Conservation (phyloP, 2,113 vertebrate species). For the Zosterops hypoxanthus region DNA sequence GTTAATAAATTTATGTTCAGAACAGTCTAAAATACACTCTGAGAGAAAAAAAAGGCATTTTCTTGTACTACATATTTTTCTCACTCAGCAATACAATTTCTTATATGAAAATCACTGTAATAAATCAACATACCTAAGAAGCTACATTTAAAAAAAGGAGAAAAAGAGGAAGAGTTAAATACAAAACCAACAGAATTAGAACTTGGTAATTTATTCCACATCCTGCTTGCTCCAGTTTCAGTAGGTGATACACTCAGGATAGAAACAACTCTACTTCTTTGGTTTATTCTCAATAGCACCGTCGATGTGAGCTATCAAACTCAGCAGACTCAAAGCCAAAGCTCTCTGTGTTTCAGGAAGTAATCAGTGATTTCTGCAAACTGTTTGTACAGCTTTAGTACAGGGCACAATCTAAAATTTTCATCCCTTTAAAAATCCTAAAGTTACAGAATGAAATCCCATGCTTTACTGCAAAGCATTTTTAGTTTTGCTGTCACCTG, state of each 20-base stretch:
- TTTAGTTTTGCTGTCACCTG: not conserved
- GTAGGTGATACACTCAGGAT: not conserved
- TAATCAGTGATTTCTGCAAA: not conserved
- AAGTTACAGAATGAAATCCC: not conserved
- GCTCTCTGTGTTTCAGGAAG: not conserved
- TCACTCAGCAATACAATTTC: not conserved
- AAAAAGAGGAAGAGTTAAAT: not conserved
- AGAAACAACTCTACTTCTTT: not conserved
- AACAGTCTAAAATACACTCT: not conserved
- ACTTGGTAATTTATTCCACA: not conserved
- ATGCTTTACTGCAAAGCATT: not conserved
- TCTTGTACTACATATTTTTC: not conserved
- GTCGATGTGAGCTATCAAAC: not conserved
- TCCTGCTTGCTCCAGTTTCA: not conserved
- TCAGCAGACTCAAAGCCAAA: not conserved
- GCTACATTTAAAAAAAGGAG: not conserved
- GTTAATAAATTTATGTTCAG: not conserved
- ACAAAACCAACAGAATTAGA: not conserved
- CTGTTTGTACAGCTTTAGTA: not conserved
- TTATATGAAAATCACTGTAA: not conserved
- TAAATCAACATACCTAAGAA: not conserved
- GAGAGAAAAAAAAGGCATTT: not conserved
- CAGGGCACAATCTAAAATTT: not conserved
- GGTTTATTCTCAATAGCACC: not conserved
- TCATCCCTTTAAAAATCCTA: not conserved